These are phyloP conservation scores for Podarcis muralis DNA, from an alignment of 2,113 vertebrate genomes.

Conservation along the genomic window DNA sequence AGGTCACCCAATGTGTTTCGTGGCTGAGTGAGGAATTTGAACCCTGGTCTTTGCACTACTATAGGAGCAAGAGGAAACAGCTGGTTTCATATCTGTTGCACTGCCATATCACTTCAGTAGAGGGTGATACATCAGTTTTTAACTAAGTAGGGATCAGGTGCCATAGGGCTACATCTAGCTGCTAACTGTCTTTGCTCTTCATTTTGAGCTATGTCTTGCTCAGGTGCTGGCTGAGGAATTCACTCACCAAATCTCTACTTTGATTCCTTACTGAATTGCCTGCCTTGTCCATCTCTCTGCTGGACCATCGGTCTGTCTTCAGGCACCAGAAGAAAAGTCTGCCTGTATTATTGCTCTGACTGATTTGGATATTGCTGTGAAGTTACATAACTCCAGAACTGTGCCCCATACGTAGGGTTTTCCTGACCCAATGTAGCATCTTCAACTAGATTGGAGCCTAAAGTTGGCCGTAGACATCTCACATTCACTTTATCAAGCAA, in stretches of 20 bases:
- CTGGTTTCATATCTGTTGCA: not conserved
- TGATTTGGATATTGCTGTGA: not conserved
- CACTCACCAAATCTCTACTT: not conserved
- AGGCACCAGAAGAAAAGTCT: not conserved
- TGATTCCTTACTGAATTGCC: not conserved
- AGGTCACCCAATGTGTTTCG: no score
- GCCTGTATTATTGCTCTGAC: no score
- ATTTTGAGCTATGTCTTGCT: not conserved
- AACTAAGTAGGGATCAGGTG: not conserved
- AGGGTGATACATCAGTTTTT: not conserved
- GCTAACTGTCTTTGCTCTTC: not conserved
- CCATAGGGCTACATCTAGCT: not conserved
- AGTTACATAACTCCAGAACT: no score
- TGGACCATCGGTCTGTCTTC: not conserved
- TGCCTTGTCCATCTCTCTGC: not conserved
- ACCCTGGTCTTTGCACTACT: no score
- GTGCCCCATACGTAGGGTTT: not conserved
- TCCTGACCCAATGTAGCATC: not conserved
- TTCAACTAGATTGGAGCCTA: not conserved
- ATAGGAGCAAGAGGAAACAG: not conserved
- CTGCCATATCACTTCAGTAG: no score
- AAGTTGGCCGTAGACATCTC: not conserved
- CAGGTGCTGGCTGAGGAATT: not conserved
- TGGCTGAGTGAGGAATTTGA: no score
- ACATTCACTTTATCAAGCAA: not conserved